A percentile compares a stretch with the other conserved stretches of the same genome.
phyloP scores from a whole-genome alignment of 2,888 invertebrate species.

The Octonoba sinensis region DNA sequence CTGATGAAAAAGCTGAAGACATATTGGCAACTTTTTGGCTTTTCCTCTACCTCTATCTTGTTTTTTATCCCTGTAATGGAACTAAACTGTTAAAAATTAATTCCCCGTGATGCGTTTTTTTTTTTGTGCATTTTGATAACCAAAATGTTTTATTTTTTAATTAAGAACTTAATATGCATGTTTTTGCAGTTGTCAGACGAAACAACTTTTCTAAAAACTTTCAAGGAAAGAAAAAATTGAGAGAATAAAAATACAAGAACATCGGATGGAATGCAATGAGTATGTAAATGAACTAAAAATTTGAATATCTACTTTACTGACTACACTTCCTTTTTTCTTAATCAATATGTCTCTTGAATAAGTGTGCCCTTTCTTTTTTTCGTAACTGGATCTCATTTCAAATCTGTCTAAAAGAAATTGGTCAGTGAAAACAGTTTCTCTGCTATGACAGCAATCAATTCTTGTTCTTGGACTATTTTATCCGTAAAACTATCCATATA shows the following conservation, averaged over 20 bases:
- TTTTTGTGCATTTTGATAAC: slow-evolving; percentile 39
- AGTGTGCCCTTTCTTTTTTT: neutral
- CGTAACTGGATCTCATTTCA: too few relatives aligned
- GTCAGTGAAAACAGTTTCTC: too few relatives aligned
- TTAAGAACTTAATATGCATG: slow-evolving; percentile 49
- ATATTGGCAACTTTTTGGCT: slow-evolving; percentile 9
- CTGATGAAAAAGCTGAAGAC: neutral
- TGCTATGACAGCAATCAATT: too few relatives aligned
- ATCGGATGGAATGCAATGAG: slow-evolving; percentile 28
- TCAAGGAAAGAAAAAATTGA: neutral
- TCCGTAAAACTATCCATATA: too few relatives aligned
- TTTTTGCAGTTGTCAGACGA: slow-evolving; percentile 32
- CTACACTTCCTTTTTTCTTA: slow-evolving; percentile 24
- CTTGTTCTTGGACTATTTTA: too few relatives aligned
- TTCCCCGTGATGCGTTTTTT: slow-evolving; percentile 24
- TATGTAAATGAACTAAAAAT: slow-evolving; percentile 40
- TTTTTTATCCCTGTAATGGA: slow-evolving; percentile 20
- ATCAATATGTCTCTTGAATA: slow-evolving; percentile 39
- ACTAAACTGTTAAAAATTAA: slow-evolving; percentile 25
- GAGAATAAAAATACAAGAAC: neutral
- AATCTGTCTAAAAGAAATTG: too few relatives aligned
- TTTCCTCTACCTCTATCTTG: neutral
- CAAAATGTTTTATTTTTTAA: slow-evolving; percentile 35
- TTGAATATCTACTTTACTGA: slow-evolving; percentile 28
- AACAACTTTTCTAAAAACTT: slow-evolving; percentile 9